Conservation (phyloP, 1,140 invertebrate species). For the Trichogramma pretiosum region DNA sequence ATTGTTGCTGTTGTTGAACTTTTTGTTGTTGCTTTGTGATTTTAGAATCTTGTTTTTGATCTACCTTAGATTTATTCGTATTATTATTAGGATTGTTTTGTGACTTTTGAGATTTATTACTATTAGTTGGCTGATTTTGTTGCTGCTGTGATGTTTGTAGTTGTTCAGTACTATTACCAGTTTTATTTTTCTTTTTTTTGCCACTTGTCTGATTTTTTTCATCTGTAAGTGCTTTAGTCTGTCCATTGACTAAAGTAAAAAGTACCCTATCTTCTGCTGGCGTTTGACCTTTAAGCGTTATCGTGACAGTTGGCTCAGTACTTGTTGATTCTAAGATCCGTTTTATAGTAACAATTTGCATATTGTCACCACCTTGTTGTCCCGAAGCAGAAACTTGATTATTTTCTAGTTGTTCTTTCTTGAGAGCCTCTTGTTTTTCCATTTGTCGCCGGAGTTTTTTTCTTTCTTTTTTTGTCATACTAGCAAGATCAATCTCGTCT, state of each 20-base stretch:
- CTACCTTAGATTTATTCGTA: conserved; percentile 12
- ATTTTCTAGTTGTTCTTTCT: conserved; percentile 21
- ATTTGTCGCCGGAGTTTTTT: conserved; percentile 38
- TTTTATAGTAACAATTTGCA: conserved; percentile 66
- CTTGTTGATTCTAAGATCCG: conserved; percentile 56
- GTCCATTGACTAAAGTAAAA: conserved; percentile 64
- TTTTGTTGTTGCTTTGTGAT: conserved; percentile 18
- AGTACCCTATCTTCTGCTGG: conserved; percentile 65
- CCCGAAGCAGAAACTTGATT: conserved; percentile 25
- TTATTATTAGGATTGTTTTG: conserved; percentile 25
- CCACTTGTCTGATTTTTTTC: conserved; percentile 29
- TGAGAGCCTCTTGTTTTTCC: conserved; percentile 29
- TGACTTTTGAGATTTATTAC: conserved; percentile 25
- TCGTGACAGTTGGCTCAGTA: conserved; percentile 63
- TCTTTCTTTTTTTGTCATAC: conserved; percentile 38
- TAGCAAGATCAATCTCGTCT: conserved; percentile 19
- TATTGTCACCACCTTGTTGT: conserved; percentile 36
- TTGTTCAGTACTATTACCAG: conserved; percentile 30
- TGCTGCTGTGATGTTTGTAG: conserved; percentile 18
- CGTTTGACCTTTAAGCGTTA: conserved; percentile 64
- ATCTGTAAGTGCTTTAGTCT: conserved; percentile 47
- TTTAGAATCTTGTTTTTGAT: conserved; percentile 19
- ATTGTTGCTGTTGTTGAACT: conserved; percentile 24
- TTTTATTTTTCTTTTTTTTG: conserved; percentile 46
- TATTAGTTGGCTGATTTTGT: conserved; percentile 12